Conservation (phyloP, 2,113 vertebrate species). For the Heteronetta atricapilla region DNA sequence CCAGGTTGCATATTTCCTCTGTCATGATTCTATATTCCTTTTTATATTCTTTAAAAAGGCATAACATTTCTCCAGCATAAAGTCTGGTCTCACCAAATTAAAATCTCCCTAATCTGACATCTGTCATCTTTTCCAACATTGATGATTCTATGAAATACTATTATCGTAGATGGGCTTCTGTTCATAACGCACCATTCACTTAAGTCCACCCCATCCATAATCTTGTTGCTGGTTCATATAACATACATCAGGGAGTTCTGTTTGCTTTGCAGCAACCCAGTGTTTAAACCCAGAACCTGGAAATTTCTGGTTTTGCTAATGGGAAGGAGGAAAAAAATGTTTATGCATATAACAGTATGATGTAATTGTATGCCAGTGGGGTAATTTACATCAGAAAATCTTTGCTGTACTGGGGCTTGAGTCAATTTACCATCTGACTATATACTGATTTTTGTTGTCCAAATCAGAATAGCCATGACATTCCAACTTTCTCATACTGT, state of each 20-base stretch:
- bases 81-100: neutral
- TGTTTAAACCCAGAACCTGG: neutral
- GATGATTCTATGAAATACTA: too few species aligned
- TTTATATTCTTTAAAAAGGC: neutral
- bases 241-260: neutral
- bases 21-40: neutral
- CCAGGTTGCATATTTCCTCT: neutral
- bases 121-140: too few species aligned
- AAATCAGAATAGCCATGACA: neutral
- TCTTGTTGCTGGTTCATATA: neutral
- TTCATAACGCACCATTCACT: neutral
- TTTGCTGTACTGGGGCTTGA: neutral
- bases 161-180: neutral
- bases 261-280: neutral
- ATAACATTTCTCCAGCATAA: neutral
- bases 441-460: neutral
- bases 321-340: neutral
- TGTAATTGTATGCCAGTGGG: neutral
- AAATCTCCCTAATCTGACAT: neutral
- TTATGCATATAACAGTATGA: neutral
- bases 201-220: neutral
- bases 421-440: neutral
- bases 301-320: neutral
- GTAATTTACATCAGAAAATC: neutral
- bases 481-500: slow-evolving; percentile 22